These are phyloP conservation scores for Botrylloides violaceus DNA, from an alignment of 23 tunicate species.

Conservation along the genomic window DNA sequence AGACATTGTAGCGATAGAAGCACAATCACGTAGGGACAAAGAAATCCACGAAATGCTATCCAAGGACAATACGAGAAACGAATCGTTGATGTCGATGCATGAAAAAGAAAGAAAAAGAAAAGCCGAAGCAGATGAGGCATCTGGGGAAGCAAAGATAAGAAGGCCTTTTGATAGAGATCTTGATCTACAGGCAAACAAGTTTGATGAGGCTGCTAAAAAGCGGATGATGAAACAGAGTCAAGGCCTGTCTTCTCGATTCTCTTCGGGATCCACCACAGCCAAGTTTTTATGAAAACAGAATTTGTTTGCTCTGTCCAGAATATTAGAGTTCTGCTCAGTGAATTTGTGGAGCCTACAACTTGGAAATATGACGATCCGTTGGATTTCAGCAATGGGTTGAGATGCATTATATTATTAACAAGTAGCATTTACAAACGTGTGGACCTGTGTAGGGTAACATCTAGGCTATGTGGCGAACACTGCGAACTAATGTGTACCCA, in stretches of 20 bases:
- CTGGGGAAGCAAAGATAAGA: slow-evolving; percentile 39
- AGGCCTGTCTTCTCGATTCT: slow-evolving; percentile 60
- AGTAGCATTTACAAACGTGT: too few relatives aligned
- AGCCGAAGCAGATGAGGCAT: slow-evolving; percentile 57
- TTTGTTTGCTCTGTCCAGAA: too few relatives aligned
- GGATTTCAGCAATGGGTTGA: too few relatives aligned
- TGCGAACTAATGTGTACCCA: too few relatives aligned
- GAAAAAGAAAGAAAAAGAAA: slow-evolving; percentile 73
- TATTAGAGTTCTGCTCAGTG: too few relatives aligned
- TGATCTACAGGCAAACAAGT: slow-evolving; percentile 62
- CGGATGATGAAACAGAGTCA: slow-evolving; percentile 60
- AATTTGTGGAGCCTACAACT: too few relatives aligned
- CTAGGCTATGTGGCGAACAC: too few relatives aligned
- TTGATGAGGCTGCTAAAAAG: slow-evolving; percentile 86
- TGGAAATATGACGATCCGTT: too few relatives aligned
- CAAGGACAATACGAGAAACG: slow-evolving; percentile 21
- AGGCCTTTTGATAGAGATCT: slow-evolving; percentile 90
- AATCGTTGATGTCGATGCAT: slow-evolving; percentile 77
- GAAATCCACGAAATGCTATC: slow-evolving; percentile 23
- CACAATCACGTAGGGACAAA: slow-evolving; percentile 8
- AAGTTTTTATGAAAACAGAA: slow-evolving; percentile 43
- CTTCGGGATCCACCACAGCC: slow-evolving; percentile 64
- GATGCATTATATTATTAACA: too few relatives aligned
- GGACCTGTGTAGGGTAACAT: too few relatives aligned
- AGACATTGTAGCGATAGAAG: neutral